phyloP scores from a whole-genome alignment of 2,888 invertebrate species.

The Nomada fabriciana region DNA sequence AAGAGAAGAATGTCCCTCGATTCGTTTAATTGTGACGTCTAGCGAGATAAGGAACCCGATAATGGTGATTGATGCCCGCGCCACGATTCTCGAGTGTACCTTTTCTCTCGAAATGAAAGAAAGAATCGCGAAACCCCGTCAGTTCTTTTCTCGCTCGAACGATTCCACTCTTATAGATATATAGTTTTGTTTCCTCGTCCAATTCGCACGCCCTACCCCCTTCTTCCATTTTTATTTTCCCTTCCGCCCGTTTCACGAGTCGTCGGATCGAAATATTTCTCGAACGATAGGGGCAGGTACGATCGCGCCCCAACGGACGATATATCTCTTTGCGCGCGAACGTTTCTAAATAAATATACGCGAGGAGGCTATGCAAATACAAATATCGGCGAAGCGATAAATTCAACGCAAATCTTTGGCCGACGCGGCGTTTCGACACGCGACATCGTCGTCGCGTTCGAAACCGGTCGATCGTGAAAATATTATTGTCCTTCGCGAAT shows the following conservation, averaged over 20 bases:
- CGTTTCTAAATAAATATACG: constrained; percentile 56
- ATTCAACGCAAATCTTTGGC: constrained; percentile 36
- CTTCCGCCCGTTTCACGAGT: constrained; percentile 9
- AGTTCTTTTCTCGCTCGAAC: background rate
- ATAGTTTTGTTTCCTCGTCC: background rate
- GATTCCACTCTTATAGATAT: background rate
- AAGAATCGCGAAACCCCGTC: constrained; percentile 2
- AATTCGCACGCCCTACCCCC: background rate
- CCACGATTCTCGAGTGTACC: constrained; percentile 7
- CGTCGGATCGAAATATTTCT: constrained; percentile 16
- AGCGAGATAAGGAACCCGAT: constrained; percentile 59
- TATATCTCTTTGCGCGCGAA: constrained; percentile 37
- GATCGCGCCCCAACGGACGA: background rate
- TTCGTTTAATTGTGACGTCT: constrained; percentile 65
- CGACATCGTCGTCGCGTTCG: background rate
- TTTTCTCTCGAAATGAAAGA: background rate
- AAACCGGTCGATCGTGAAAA: constrained; percentile 29
- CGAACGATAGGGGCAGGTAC: constrained; percentile 18
- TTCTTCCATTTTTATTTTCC: background rate
- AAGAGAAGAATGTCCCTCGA: constrained; percentile 61
- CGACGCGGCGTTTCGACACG: background rate
- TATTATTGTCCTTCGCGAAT: constrained; percentile 26
- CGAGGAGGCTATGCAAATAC: constrained; percentile 44
- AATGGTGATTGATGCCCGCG: constrained; percentile 58
- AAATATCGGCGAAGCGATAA: constrained; percentile 51